Percentiles rank a stretch among this genome's conserved stretches.
These are phyloP conservation scores for Cyphomyrmex costatus DNA, from an alignment of 1,140 invertebrate species.

Conservation along the genomic window DNA sequence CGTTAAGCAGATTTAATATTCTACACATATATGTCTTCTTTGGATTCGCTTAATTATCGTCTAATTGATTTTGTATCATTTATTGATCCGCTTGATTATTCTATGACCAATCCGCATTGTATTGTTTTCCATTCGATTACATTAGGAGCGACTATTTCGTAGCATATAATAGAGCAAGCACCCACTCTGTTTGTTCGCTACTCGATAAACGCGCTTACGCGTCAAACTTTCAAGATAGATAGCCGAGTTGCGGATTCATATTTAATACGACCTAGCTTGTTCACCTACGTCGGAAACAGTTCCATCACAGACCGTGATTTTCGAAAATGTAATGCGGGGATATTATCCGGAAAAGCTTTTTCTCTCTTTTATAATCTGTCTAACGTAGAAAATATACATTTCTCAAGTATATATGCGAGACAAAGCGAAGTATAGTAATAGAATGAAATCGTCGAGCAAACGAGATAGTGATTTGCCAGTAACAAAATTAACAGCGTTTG, in stretches of 20 bases:
- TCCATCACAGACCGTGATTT: constrained; percentile 59
- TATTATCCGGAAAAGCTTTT: constrained; percentile 48
- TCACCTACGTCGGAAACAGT: constrained; percentile 62
- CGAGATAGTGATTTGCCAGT: background rate
- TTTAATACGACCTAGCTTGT: constrained; percentile 57
- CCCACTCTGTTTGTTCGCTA: background rate
- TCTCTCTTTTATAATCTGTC: constrained; percentile 37
- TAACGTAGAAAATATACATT: constrained; percentile 21
- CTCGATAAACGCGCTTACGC: constrained; percentile 59
- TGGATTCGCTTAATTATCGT: background rate
- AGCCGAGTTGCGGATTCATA: constrained; percentile 62
- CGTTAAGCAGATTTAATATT: background rate
- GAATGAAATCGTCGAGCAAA: background rate
- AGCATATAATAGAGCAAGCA: background rate
- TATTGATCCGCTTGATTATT: background rate
- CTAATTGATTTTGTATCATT: background rate
- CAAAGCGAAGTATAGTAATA: constrained; percentile 9
- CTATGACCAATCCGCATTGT: background rate
- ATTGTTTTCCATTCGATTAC: constrained; percentile 43
- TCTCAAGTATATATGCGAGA: constrained; percentile 38
- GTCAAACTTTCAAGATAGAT: constrained; percentile 64
- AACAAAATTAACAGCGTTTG: background rate
- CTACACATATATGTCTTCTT: no score
- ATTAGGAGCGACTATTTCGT: constrained; percentile 31
- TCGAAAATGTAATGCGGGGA: constrained; percentile 36